Evolutionary conservation across 1,140 invertebrate genomes (phyloP), one percentile per base, ranked within the genome.

Genomic region (Dryas iulia): DNA sequence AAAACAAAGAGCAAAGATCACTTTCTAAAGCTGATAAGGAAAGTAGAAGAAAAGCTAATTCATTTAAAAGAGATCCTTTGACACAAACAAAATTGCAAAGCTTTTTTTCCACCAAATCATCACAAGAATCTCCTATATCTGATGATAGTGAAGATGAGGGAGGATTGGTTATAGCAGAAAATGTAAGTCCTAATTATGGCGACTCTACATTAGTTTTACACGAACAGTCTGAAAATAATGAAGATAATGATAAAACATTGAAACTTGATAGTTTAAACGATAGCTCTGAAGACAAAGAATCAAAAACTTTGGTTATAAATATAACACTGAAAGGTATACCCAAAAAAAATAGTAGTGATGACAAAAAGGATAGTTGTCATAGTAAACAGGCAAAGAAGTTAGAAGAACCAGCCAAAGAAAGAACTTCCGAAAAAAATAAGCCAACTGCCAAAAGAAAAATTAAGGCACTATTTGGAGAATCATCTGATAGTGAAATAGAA

Each of bases 401-500:
- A 14, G 39, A 64, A 64, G 66, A 71, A 61, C 66, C 60, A 59
- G 74, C 54, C 58, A 72, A 69, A 58, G 28, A 64, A 26, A 74
- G 53, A 59, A 76, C 72, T 10, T 71, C 72, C 24, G 73, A 72
- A 61, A 84, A 82, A 68, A 60, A 66, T 21, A 82, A 80, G 60
- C 73, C 80, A 26, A 79, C 73, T 57, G 77, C 82, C 56, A 93
- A 92, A 82, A 78, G 90, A 80, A 92, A 92, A 85, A 84, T 92
- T 23, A 86, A 90, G 78, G 91, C 81, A 56, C 73, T 92, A 14
- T 92, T 92, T 81, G 92, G 92, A 3, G 91, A 92, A 64, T 91
- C 90, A n/a, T 91, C 90, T 10, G 90, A 91, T 5, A 89, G 87
- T 58, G 87, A 89, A 21, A 31, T 59, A 10, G 83, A 87, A 56